Evolutionary conservation across 1,140 invertebrate genomes (phyloP), one percentile per base, ranked within the genome.

Genomic region (Papilio aristodemus): DNA sequence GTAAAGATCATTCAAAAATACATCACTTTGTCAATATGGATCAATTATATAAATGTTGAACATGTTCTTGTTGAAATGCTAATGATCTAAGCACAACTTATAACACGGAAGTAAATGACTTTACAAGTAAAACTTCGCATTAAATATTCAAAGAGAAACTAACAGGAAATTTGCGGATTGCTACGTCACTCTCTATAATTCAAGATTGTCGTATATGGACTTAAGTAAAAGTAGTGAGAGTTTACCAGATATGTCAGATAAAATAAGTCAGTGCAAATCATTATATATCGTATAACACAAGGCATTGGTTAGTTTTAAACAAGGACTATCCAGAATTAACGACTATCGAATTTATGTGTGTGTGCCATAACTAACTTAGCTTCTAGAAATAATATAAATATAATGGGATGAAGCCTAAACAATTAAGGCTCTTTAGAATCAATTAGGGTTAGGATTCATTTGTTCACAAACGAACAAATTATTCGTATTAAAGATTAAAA

Each of bases 131-230:
- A 17, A 19, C 9, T 50, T 22, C 19, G 19, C 17, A 54, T 54
- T 54, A 54, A 54, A 54, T 22, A 54, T 54, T 54, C 3, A 9
- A 54, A 54, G 46, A 54, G 17, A 54, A 54, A 54, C 17, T 54
- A 54, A 25, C 9, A 54, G 19, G 19, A 54, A 54, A 54, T 32
- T 32, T 32, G 19, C 17, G 0, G 9, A 9, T 9, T 50, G 43
- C 46, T 54, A 54, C 22, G 46, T 54, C 46, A 54, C 46, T 10
- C 17, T 22, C 19, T 54, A 22, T 54, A 54, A 54, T 54, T 54
- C 46, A 54, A 54, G 10, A 22, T 9, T 22, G 46, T 50, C 43
- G 43, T 54, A 22, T 54, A 54, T 22, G 17, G 46, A 54, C 11
- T 22, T 54, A 25, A 22, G 9, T 22, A 22, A 25, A 22, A 8